phyloP scores from a whole-genome alignment of 1,140 invertebrate species.

The Zaprionus ghesquierei region DNA sequence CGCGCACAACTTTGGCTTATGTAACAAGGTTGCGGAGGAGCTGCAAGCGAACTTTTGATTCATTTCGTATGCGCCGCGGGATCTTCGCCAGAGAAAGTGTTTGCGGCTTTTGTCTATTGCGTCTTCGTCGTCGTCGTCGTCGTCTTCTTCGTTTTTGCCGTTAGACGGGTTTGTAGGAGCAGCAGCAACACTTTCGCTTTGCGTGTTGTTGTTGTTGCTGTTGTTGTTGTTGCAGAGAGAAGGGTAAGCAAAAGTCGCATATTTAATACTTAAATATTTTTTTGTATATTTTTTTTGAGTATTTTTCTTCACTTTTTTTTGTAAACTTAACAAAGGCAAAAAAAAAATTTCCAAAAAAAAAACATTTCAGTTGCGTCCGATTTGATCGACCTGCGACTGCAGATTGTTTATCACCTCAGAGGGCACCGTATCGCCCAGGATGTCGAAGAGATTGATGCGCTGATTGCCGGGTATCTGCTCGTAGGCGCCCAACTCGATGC shows the following conservation, averaged over 20 bases:
- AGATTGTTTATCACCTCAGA: constrained; percentile 93
- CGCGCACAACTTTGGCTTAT: constrained; percentile 26
- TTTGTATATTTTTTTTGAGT: constrained; percentile 30
- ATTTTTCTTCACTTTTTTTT: constrained; percentile 14
- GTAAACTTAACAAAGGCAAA: constrained; percentile 67
- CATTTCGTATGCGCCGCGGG: constrained; percentile 70
- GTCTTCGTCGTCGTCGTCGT: constrained; percentile 30
- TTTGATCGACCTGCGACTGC: constrained; percentile 90
- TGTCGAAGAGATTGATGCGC: constrained; percentile 90
- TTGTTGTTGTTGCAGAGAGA: not conserved
- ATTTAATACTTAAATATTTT: constrained; percentile 50
- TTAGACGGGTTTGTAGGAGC: constrained; percentile 47
- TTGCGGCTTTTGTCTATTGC: not conserved
- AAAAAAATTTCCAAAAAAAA: constrained; percentile 37
- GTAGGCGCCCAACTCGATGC: constrained; percentile 91
- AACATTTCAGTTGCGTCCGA: constrained; percentile 86
- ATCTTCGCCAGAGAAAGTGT: constrained; percentile 64
- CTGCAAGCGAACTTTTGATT: constrained; percentile 53
- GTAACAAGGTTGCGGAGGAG: constrained; percentile 71
- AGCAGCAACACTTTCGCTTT: constrained; percentile 66
- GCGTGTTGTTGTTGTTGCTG: too few relatives aligned
- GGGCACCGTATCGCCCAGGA: constrained; percentile 91
- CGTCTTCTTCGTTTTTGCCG: constrained; percentile 5
- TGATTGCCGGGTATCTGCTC: constrained; percentile 92
- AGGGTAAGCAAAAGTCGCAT: constrained; percentile 26